A percentile compares a stretch with the other conserved stretches of the same genome.
These are phyloP conservation scores for Drosophila tani DNA, from an alignment of 1,140 invertebrate species.

Conservation along the genomic window DNA sequence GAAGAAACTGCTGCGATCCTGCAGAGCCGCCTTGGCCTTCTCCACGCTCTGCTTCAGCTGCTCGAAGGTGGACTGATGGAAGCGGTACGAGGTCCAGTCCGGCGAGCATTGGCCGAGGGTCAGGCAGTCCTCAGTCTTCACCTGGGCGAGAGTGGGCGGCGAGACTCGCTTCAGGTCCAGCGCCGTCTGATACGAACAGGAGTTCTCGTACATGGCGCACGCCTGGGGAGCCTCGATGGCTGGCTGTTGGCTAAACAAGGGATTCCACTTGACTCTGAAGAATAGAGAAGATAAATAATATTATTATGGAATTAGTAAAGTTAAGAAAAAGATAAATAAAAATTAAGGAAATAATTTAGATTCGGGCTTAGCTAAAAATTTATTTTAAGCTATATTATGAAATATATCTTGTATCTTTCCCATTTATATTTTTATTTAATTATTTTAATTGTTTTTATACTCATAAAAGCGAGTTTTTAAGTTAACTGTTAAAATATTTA, in stretches of 20 bases:
- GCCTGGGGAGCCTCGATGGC: slow-evolving; percentile 57
- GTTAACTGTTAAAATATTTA: too few relatives aligned
- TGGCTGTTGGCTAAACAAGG: slow-evolving; percentile 71
- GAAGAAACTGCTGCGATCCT: slow-evolving; percentile 86
- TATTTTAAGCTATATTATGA: too few relatives aligned
- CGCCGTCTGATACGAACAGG: slow-evolving; percentile 94
- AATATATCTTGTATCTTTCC: too few relatives aligned
- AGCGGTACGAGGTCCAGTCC: slow-evolving; percentile 90
- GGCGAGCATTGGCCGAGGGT: slow-evolving; percentile 85
- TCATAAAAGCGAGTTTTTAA: too few relatives aligned
- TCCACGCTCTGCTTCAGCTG: slow-evolving; percentile 95
- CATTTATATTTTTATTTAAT: too few relatives aligned
- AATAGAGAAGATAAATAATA: too few relatives aligned
- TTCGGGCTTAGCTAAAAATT: too few relatives aligned
- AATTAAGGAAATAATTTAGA: not conserved
- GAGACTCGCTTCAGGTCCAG: slow-evolving; percentile 92
- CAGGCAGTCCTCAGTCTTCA: slow-evolving; percentile 88
- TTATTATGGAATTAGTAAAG: too few relatives aligned
- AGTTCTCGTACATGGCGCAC: slow-evolving; percentile 93
- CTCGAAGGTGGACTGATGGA: slow-evolving; percentile 93
- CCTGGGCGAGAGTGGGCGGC: slow-evolving; percentile 84
- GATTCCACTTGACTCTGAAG: slow-evolving; percentile 81
- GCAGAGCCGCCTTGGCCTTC: slow-evolving; percentile 93
- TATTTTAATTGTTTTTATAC: too few relatives aligned
- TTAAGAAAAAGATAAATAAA: not conserved